Conservation (phyloP, 2,797 vertebrate genomes). For the Cygnus olor region DNA sequence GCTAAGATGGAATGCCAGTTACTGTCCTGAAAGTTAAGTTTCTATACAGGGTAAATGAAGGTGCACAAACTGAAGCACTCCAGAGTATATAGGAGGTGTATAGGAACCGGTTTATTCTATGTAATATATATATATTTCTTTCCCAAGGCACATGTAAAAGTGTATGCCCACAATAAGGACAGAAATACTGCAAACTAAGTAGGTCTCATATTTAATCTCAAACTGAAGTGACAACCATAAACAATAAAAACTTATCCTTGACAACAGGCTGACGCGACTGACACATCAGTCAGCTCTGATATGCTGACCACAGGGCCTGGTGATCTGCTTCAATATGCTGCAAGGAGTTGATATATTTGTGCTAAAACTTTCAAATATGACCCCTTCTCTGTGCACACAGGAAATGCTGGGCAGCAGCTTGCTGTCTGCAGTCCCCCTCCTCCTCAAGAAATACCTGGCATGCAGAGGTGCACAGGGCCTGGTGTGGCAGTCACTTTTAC, state of each 20-base stretch:
- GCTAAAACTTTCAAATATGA: neutral
- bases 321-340: conserved; percentile 25
- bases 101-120: neutral
- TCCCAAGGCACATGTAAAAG: neutral
- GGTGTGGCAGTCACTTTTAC: conserved; percentile 11
- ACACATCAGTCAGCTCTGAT: neutral
- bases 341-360: neutral
- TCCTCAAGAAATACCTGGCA: neutral
- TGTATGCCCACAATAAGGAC: neutral
- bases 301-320: neutral
- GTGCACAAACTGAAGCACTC: neutral
- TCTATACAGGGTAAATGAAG: neutral
- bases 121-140: neutral
- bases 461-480: neutral
- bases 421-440: neutral
- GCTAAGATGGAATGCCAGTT: neutral
- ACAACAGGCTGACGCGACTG: conserved; percentile 10
- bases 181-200: neutral
- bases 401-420: neutral
- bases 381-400: neutral
- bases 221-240: conserved; percentile 19
- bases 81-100: neutral
- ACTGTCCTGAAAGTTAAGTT: neutral
- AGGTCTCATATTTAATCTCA: neutral
- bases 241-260: conserved; percentile 9